Evolutionary conservation across 2,888 invertebrate species (phyloP).

Genomic region (Hirtodrosophila histrioides): DNA sequence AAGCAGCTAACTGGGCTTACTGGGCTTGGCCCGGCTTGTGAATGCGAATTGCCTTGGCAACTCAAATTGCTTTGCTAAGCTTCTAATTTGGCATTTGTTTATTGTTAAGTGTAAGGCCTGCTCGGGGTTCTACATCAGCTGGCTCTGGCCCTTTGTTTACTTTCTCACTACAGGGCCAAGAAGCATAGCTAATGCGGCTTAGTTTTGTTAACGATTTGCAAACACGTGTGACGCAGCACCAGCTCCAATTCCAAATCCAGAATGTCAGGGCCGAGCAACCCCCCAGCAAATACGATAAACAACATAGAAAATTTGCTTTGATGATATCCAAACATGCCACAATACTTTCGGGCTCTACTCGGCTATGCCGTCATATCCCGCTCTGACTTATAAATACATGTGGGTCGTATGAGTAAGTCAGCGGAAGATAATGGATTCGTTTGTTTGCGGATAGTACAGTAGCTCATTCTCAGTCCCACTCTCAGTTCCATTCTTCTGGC

Average conservation of each 20-base stretch:
- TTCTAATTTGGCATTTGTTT: constrained; percentile 45
- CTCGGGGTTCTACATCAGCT: constrained; percentile 43
- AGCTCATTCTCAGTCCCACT: background rate
- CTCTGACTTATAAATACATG: constrained; percentile 20
- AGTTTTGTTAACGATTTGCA: constrained; percentile 74
- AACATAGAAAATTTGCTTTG: constrained; percentile 53
- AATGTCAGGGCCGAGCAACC: constrained; percentile 15
- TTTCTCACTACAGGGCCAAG: constrained; percentile 11
- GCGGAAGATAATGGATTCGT: constrained; percentile 45
- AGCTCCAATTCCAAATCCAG: constrained; percentile 17
- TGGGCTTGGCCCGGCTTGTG: background rate
- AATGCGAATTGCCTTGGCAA: constrained; percentile 41
- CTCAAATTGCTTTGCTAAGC: constrained; percentile 55
- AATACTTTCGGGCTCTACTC: constrained; percentile 13
- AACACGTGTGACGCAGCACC: constrained; percentile 51
- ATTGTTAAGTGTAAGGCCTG: constrained; percentile 29
- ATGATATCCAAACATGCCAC: constrained; percentile 48
- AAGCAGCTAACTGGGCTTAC: constrained; percentile 57
- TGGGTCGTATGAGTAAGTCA: constrained; percentile 52
- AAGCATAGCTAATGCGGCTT: constrained; percentile 68
- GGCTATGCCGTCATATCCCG: constrained; percentile 43
- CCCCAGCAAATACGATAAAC: constrained; percentile 25
- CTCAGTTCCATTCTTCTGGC: no score
- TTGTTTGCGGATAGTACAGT: constrained; percentile 47
- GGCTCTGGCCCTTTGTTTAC: constrained; percentile 15